phyloP scores from a whole-genome alignment of 2,888 invertebrate genomes.

The Ypsolopha scabrella region DNA sequence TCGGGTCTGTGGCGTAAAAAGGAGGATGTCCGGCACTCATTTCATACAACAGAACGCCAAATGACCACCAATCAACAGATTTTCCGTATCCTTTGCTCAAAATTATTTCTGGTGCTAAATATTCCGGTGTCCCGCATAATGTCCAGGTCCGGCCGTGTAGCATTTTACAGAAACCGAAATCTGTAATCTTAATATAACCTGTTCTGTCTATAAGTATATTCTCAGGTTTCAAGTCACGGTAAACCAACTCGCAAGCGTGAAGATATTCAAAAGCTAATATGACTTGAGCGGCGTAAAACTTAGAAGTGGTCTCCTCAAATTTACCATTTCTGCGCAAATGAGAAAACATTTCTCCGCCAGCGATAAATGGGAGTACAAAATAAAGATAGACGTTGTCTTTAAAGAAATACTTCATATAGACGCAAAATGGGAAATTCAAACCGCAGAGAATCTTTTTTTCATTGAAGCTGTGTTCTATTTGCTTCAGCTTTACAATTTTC shows the following conservation, averaged over 20 bases:
- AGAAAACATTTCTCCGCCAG: slow-evolving; percentile 90
- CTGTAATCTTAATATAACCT: slow-evolving; percentile 89
- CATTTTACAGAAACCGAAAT: slow-evolving; percentile 95
- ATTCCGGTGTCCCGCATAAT: slow-evolving; percentile 96
- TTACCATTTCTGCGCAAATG: slow-evolving; percentile 74
- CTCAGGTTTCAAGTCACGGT: slow-evolving; percentile 93
- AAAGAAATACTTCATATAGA: slow-evolving; percentile 85
- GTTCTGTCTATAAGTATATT: slow-evolving; percentile 85
- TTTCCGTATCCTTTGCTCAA: slow-evolving; percentile 91
- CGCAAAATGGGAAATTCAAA: slow-evolving; percentile 88
- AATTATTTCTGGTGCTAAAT: slow-evolving; percentile 94
- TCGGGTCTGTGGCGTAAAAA: slow-evolving; percentile 92
- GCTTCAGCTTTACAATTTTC: slow-evolving; percentile 87
- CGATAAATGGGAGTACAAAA: slow-evolving; percentile 83
- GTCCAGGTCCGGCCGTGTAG: slow-evolving; percentile 86
- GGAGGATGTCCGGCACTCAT: slow-evolving; percentile 95
- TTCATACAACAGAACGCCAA: slow-evolving; percentile 88
- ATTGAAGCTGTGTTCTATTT: slow-evolving; percentile 87
- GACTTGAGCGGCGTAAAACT: slow-evolving; percentile 93
- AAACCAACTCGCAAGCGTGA: slow-evolving; percentile 87
- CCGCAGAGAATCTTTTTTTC: slow-evolving; percentile 91
- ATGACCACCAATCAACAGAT: slow-evolving; percentile 97
- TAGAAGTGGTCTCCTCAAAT: slow-evolving; percentile 81
- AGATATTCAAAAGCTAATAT: slow-evolving; percentile 91
- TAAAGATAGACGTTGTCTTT: slow-evolving; percentile 90